These are phyloP conservation scores for Rotaria macrura DNA, from an alignment of 2,888 invertebrate genomes.

Conservation along the genomic window DNA sequence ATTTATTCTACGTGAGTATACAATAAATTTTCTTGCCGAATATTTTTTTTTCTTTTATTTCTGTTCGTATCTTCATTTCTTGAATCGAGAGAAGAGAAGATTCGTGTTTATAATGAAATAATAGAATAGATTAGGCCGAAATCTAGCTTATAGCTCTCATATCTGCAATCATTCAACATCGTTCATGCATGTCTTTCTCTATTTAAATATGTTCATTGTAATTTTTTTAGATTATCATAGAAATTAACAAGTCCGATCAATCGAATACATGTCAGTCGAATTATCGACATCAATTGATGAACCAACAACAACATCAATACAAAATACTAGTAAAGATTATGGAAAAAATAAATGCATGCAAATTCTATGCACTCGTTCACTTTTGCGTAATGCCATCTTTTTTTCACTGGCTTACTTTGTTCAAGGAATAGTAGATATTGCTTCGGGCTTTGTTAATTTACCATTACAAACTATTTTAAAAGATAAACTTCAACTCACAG, in stretches of 20 bases:
- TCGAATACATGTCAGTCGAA: neutral
- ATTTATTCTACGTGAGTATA: too few species aligned
- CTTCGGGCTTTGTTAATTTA: conserved; percentile 2
- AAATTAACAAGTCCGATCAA: neutral
- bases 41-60: too few species aligned
- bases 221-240: neutral
- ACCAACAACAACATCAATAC: neutral
- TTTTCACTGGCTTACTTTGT: neutral
- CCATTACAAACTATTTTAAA: neutral
- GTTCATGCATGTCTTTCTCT: neutral
- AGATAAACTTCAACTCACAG: neutral
- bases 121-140: too few species aligned
- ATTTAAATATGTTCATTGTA: neutral
- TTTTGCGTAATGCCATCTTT: neutral
- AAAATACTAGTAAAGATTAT: neutral
- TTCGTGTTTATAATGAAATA: too few species aligned
- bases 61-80: too few species aligned
- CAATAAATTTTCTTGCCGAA: too few species aligned
- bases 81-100: too few species aligned
- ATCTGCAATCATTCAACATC: too few species aligned
- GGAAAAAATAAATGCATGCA: neutral
- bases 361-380: neutral
- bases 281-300: neutral
- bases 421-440: neutral
- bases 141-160: too few species aligned